phyloP scores from a whole-genome alignment of 2,797 vertebrate species.

The Chiroxiphia lanceolata region DNA sequence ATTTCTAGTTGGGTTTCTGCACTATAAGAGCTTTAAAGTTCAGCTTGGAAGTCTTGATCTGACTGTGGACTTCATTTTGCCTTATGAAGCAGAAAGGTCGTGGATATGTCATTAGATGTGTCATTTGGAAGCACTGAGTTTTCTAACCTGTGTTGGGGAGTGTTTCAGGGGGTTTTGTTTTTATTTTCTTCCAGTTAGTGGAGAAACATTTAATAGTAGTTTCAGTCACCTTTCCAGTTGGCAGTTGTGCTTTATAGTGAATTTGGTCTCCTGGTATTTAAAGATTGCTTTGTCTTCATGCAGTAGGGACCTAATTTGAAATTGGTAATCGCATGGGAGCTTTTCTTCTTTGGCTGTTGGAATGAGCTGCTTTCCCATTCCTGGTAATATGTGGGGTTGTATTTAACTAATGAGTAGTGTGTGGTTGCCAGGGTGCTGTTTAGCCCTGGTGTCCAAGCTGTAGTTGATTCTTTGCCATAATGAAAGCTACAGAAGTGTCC shows the following conservation, averaged over 20 bases:
- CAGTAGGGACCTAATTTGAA: neutral
- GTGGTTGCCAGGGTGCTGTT: neutral
- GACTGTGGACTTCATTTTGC: neutral
- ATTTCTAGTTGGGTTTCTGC: neutral
- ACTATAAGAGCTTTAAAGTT: neutral
- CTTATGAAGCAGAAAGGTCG: neutral
- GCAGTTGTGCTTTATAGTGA: neutral
- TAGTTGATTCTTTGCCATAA: neutral
- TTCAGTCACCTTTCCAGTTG: neutral
- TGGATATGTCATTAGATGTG: neutral
- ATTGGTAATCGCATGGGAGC: neutral
- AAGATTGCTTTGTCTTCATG: neutral
- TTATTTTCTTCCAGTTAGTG: neutral
- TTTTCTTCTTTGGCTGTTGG: neutral
- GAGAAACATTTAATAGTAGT: neutral
- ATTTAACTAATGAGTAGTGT: neutral
- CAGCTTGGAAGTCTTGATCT: neutral
- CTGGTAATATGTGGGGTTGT: fast-evolving
- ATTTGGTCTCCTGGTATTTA: neutral
- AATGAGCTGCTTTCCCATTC: neutral
- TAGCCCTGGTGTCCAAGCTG: neutral
- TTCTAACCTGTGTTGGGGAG: neutral
- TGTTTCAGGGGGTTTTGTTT: neutral
- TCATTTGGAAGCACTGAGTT: neutral
- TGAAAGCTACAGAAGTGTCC: neutral